Conservation (phyloP, 2,113 vertebrate species). For the Marmota flaviventris region DNA sequence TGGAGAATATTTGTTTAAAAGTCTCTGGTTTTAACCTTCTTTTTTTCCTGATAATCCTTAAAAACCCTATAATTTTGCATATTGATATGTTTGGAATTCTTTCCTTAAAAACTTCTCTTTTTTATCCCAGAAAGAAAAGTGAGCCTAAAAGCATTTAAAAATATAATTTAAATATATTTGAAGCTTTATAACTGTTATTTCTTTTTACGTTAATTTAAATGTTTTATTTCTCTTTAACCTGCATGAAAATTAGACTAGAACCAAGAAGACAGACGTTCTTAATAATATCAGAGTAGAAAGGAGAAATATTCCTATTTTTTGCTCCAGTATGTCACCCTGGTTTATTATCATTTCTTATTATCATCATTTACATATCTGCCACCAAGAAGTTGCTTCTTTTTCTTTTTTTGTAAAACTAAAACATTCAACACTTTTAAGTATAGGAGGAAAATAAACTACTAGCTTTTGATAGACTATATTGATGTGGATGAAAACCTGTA, state of each 20-base stretch:
- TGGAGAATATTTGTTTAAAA: conserved; percentile 61
- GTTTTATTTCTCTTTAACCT: conserved; percentile 27
- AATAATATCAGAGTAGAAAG: conserved; percentile 13
- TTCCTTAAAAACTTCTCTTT: conserved; percentile 49
- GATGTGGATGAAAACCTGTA: conserved; percentile 69
- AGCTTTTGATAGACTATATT: conserved; percentile 70
- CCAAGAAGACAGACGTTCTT: background rate
- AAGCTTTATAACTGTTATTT: background rate
- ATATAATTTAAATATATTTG: conserved; percentile 53
- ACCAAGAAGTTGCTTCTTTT: background rate
- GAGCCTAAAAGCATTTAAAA: conserved; percentile 41
- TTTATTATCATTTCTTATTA: conserved; percentile 55
- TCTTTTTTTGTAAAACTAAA: conserved; percentile 62
- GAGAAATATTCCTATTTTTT: background rate
- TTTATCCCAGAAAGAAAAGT: conserved; percentile 38
- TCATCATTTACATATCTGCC: background rate
- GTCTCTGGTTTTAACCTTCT: conserved; percentile 40
- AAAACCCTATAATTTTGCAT: background rate
- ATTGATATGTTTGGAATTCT: conserved; percentile 53
- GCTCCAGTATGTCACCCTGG: background rate
- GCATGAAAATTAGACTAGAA: conserved; percentile 20
- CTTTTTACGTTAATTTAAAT: conserved; percentile 20
- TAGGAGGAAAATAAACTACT: conserved; percentile 48
- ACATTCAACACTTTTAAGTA: conserved; percentile 39
- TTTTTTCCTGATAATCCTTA: background rate